Evolutionary conservation across 2,797 vertebrate species (phyloP).

Genomic region (Micrastur ruficollis): DNA sequence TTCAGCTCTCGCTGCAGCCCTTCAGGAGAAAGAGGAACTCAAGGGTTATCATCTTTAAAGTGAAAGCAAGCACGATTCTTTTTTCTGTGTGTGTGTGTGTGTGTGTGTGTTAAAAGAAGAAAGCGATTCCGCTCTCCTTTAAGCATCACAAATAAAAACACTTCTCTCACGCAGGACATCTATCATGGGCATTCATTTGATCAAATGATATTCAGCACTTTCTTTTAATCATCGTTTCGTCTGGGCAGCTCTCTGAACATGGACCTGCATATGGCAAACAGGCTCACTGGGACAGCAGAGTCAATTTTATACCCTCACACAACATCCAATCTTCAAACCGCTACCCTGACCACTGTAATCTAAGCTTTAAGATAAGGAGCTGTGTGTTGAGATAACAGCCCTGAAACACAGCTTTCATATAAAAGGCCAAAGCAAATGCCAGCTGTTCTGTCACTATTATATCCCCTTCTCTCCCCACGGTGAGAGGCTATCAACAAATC

Average conservation of each 20-base stretch:
- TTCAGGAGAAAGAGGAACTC: neutral
- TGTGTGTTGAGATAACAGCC: conserved; percentile 1
- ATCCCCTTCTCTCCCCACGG: neutral
- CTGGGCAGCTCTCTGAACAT: neutral
- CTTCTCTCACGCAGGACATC: neutral
- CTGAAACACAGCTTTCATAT: conserved; percentile 29
- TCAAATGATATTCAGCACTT: neutral
- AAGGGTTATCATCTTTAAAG: neutral
- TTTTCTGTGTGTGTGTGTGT: neutral
- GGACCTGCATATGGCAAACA: neutral
- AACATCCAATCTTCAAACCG: neutral
- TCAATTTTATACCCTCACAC: conserved; percentile 25
- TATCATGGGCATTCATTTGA: neutral
- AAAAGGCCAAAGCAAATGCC: conserved; percentile 49
- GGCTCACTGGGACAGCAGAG: conserved; percentile 11
- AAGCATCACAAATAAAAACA: neutral
- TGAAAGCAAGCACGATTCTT: neutral
- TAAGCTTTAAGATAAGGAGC: conserved; percentile 50
- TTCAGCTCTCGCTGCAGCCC: neutral
- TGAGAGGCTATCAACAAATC: conserved; percentile 33
- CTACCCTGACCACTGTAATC: conserved; percentile 5
- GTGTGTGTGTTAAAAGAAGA: neutral
- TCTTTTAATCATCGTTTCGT: neutral
- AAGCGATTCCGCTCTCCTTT: neutral
- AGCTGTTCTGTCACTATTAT: conserved; percentile 29